Percentiles rank a stretch among this genome's conserved stretches.
Conservation (phyloP, 92 coral and sea anemone species). For the Meandrina meandrites region DNA sequence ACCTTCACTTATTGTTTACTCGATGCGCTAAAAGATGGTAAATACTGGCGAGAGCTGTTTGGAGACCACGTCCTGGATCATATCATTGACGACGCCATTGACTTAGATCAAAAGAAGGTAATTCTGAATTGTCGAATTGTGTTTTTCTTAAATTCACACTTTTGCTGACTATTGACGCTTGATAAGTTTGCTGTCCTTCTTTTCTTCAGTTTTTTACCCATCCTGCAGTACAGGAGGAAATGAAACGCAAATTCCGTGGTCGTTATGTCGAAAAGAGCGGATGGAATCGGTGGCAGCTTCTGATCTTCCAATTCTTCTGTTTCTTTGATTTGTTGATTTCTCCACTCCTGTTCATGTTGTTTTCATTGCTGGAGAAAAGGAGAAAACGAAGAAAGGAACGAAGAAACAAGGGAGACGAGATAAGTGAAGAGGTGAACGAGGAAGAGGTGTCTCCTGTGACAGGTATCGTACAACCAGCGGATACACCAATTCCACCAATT, state of each 20-base stretch:
- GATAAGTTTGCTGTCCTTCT: not conserved
- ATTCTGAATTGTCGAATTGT: no score
- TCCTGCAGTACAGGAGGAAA: not conserved
- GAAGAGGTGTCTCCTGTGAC: no score
- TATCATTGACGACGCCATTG: not conserved
- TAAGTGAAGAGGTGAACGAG: no score
- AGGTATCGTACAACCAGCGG: no score
- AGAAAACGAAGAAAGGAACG: no score
- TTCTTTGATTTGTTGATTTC: conserved; percentile 8
- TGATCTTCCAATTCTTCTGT: not conserved
- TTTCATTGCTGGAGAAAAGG: no score
- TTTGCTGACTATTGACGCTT: not conserved
- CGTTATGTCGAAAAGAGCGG: not conserved
- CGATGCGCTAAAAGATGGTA: not conserved
- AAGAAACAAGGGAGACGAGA: no score
- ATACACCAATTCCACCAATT: no score
- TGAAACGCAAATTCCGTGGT: conserved; percentile 5
- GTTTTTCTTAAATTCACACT: no score
- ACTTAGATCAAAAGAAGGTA: conserved; percentile 9
- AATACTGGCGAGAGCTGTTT: not conserved
- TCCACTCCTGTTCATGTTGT: no score
- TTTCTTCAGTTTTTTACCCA: conserved; percentile 1
- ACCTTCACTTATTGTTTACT: not conserved
- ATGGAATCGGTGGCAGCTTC: not conserved
- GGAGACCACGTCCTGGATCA: not conserved